A percentile compares a stretch with the other conserved stretches of the same genome.
Evolutionary conservation across 2,888 invertebrate genomes (phyloP).

Genomic region (Calameuta filiformis): DNA sequence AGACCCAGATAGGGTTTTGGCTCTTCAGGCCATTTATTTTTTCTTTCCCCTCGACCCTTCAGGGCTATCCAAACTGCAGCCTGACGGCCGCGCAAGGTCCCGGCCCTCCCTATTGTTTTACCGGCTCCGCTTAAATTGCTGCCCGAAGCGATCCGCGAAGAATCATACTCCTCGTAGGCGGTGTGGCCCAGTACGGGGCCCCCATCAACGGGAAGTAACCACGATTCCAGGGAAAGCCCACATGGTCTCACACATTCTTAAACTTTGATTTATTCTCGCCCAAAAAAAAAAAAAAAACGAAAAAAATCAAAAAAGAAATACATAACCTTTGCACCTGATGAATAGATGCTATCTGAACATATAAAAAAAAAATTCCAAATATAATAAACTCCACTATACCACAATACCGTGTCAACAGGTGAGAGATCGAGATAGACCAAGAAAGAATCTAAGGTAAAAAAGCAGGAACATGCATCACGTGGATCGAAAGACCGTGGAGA

Average conservation of each 20-base stretch:
- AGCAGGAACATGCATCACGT: background rate
- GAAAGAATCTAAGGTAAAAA: background rate
- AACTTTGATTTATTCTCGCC: background rate
- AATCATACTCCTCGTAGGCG: constrained; percentile 42
- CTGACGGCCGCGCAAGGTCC: constrained; percentile 35
- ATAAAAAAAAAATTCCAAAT: background rate
- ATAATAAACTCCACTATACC: background rate
- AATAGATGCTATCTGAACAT: background rate
- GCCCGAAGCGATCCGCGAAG: constrained; percentile 39
- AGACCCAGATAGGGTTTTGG: constrained; percentile 36
- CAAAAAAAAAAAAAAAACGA: background rate
- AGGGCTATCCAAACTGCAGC: constrained; percentile 52
- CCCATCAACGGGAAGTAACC: background rate
- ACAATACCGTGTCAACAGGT: background rate
- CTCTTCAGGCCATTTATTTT: constrained; percentile 53
- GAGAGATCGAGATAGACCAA: background rate
- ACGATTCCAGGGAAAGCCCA: background rate
- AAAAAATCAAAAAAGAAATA: background rate
- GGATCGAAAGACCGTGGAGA: background rate
- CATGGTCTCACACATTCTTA: background rate
- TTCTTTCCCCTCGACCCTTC: constrained; percentile 48
- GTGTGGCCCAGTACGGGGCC: constrained; percentile 6
- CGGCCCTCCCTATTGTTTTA: constrained; percentile 50
- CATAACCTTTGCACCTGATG: background rate
- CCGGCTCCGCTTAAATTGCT: constrained; percentile 49